Conservation (phyloP, 2,888 invertebrate species). For the Cyrtodaria siliqua region DNA sequence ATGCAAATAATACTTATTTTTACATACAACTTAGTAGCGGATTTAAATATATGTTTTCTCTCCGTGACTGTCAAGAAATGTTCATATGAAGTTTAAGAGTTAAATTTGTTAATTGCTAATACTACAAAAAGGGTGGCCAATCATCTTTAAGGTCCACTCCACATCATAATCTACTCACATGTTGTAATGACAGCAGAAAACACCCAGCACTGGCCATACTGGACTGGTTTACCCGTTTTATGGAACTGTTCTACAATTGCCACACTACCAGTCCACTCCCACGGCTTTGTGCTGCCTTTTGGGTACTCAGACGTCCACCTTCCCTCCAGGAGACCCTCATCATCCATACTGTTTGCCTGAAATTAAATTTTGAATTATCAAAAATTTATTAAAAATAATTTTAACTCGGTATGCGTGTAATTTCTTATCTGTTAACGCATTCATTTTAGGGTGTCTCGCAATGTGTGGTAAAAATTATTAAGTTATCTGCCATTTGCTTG, state of each 20-base stretch:
- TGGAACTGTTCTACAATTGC: conserved; percentile 79
- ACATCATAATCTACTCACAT: conserved; percentile 69
- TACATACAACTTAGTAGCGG: too few species aligned
- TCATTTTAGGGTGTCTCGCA: neutral
- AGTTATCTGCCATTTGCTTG: too few species aligned
- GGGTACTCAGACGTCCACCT: conserved; percentile 80
- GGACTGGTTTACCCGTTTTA: conserved; percentile 75
- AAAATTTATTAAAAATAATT: too few species aligned
- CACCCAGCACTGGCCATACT: conserved; percentile 85
- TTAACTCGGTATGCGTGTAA: neutral
- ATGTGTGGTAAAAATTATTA: too few species aligned
- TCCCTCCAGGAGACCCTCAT: conserved; percentile 78
- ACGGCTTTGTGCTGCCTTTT: conserved; percentile 73
- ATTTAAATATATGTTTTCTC: too few species aligned
- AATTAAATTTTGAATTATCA: neutral
- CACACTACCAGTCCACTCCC: conserved; percentile 83
- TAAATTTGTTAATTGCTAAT: too few species aligned
- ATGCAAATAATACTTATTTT: too few species aligned
- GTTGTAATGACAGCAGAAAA: conserved; percentile 82
- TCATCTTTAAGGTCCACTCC: too few species aligned
- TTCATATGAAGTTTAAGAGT: too few species aligned
- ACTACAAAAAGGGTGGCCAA: too few species aligned
- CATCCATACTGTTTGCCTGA: conserved; percentile 69
- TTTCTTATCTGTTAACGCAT: neutral
- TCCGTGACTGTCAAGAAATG: too few species aligned